Evolutionary conservation across 1,140 invertebrate genomes (phyloP).

Genomic region (Pseudomyrmex sp.): DNA sequence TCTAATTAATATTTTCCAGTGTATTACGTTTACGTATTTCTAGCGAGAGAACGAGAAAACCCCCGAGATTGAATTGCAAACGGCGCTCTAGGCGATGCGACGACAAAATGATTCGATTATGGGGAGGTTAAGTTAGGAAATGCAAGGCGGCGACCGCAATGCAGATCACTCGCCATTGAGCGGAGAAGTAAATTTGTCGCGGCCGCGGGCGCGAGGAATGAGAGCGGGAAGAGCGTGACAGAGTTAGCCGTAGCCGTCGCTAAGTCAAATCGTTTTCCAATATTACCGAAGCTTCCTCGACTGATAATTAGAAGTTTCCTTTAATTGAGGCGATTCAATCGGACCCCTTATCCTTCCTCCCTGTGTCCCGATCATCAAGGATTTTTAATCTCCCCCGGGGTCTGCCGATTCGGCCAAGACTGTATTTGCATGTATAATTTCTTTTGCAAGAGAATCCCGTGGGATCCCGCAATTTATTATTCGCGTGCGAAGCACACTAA

Average conservation of each 20-base stretch:
- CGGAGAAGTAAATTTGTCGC: constrained; percentile 59
- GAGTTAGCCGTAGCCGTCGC: constrained; percentile 54
- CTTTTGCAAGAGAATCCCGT: constrained; percentile 15
- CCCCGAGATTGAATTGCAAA: constrained; percentile 44
- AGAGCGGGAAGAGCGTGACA: constrained; percentile 22
- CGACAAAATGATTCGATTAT: constrained; percentile 49
- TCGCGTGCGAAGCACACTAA: constrained; percentile 30
- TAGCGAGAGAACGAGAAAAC: background rate
- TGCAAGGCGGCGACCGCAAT: constrained; percentile 47
- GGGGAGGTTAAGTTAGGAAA: constrained; percentile 40
- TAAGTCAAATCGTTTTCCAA: constrained; percentile 80
- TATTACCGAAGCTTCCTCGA: constrained; percentile 69
- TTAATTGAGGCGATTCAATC: constrained; percentile 80
- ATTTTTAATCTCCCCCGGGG: constrained; percentile 75
- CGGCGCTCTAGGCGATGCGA: constrained; percentile 8
- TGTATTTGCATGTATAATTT: constrained; percentile 70
- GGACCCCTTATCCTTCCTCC: constrained; percentile 35
- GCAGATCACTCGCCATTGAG: constrained; percentile 41
- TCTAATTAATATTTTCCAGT: constrained; percentile 43
- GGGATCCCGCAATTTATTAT: constrained; percentile 67
- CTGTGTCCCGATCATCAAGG: constrained; percentile 46
- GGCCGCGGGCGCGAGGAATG: constrained; percentile 12
- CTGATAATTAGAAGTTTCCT: constrained; percentile 82
- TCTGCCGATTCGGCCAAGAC: constrained; percentile 36
- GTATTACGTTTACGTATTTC: background rate